phyloP scores from a whole-genome alignment of 2,797 vertebrate genomes.

The Lacerta bilineata region DNA sequence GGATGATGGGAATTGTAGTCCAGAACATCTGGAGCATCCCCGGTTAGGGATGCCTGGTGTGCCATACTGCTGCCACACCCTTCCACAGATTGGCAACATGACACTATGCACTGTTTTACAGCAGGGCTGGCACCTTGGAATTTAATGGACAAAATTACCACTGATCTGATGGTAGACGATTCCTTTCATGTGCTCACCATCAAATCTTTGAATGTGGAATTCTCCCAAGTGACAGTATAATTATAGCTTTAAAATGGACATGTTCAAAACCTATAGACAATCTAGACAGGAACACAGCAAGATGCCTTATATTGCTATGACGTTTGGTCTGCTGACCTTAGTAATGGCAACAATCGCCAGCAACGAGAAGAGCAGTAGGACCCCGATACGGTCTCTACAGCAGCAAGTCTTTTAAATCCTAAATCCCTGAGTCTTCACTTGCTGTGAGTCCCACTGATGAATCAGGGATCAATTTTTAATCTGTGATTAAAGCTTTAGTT shows the following conservation, averaged over 20 bases:
- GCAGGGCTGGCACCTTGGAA: background rate
- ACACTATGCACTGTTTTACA: background rate
- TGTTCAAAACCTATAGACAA: background rate
- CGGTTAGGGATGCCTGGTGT: too few species aligned
- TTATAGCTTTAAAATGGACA: background rate
- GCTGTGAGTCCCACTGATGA: background rate
- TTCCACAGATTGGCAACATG: background rate
- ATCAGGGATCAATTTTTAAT: background rate
- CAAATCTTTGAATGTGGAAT: background rate
- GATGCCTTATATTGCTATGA: too few species aligned
- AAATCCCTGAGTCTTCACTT: background rate
- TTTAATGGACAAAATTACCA: background rate
- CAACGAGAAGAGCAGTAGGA: background rate
- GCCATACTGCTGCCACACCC: background rate
- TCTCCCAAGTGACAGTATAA: background rate
- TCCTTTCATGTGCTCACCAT: background rate
- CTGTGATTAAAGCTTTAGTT: slow-evolving; percentile 4
- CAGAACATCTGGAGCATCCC: too few species aligned
- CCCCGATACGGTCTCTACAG: background rate
- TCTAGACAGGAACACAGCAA: too few species aligned
- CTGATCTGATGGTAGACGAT: background rate
- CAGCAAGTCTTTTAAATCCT: background rate
- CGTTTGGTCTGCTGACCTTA: too few species aligned
- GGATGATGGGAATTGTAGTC: too few species aligned
- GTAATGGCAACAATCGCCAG: too few species aligned